Conservation (phyloP, 2,797 vertebrate species). For the Poeciliopsis gracilis region DNA sequence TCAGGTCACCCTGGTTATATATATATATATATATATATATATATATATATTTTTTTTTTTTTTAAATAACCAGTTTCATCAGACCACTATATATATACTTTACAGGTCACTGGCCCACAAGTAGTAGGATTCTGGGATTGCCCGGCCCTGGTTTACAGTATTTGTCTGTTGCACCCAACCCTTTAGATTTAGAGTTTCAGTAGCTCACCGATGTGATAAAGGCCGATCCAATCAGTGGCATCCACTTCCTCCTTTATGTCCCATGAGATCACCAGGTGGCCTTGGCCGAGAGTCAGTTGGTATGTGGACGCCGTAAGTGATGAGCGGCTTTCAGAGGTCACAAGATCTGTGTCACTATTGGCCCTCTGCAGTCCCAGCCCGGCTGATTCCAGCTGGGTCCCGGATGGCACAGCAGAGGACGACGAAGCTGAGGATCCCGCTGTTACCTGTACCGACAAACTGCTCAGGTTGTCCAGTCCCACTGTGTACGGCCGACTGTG, state of each 20-base stretch:
- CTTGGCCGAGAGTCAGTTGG: slow-evolving; percentile 89
- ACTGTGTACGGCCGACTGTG: slow-evolving; percentile 89
- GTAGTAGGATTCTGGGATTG: too few relatives aligned
- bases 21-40: too few relatives aligned
- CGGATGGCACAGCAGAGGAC: slow-evolving; percentile 22
- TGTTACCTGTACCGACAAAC: slow-evolving; percentile 79
- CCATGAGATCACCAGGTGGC: slow-evolving; percentile 96
- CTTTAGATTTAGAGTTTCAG: not conserved
- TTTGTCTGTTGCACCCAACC: not conserved
- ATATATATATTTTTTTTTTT: too few relatives aligned
- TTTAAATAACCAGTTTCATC: too few relatives aligned
- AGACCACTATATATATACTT: too few relatives aligned
- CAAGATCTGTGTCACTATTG: slow-evolving; percentile 95
- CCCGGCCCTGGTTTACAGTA: not conserved
- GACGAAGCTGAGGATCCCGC: slow-evolving; percentile 23
- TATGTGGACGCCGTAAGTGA: slow-evolving; percentile 93
- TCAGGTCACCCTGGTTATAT: too few relatives aligned
- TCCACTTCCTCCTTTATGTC: slow-evolving; percentile 99
- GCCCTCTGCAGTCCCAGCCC: slow-evolving; percentile 87
- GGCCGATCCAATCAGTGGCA: slow-evolving; percentile 97
- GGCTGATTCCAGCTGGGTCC: slow-evolving; percentile 33
- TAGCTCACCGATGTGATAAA: slow-evolving; percentile 95
- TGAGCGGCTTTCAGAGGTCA: slow-evolving; percentile 94
- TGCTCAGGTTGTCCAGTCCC: slow-evolving; percentile 91
- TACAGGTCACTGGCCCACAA: too few relatives aligned